These are phyloP conservation scores for Hoplodrina blanda DNA, from an alignment of 2,888 invertebrate genomes.

Conservation along the genomic window DNA sequence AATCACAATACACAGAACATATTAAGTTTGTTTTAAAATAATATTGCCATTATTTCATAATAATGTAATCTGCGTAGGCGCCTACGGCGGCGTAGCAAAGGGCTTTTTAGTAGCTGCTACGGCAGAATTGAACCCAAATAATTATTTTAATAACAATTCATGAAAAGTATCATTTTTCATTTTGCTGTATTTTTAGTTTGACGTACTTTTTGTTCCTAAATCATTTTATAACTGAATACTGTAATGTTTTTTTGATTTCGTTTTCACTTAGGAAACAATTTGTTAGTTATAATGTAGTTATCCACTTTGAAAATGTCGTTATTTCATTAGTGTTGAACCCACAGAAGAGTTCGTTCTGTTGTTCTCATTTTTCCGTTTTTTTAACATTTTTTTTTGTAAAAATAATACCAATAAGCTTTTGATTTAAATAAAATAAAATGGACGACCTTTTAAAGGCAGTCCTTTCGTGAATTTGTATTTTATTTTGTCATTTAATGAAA, in stretches of 20 bases:
- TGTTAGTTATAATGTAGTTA: constrained; percentile 5
- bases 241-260: constrained; percentile 42
- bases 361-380: not conserved
- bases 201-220: constrained; percentile 2
- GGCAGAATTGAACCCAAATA: not conserved
- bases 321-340: constrained; percentile 1
- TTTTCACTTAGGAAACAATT: constrained; percentile 13
- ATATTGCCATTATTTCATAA: not conserved
- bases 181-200: not conserved
- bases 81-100: constrained; percentile 12
- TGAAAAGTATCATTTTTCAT: not conserved
- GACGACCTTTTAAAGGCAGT: no score
- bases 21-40: not conserved
- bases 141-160: no score
- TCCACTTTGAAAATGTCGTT: not conserved
- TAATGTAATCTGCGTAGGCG: no score
- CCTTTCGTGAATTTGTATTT: not conserved
- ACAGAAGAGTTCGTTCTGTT: not conserved
- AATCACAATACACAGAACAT: no score
- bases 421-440: not conserved
- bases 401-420: not conserved
- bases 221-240: not conserved
- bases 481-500: not conserved
- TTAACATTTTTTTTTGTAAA: not conserved
- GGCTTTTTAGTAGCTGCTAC: constrained; percentile 6